Percentiles rank a stretch among this genome's conserved stretches.
Conservation (phyloP, 2,888 invertebrate species). For the Himalopsyche japonica region DNA sequence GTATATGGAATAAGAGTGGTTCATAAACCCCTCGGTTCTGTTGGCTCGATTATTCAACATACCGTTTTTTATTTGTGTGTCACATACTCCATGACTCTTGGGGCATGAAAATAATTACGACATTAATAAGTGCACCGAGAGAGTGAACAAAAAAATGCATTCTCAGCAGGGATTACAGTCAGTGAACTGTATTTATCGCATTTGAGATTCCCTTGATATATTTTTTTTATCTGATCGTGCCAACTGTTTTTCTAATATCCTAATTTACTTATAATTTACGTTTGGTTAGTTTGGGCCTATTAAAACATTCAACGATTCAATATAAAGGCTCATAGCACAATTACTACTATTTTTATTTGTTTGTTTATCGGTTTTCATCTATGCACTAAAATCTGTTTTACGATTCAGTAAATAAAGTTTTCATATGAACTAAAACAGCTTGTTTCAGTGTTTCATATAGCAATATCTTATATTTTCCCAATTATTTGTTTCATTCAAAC, state of each 20-base stretch:
- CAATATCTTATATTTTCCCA: too few species aligned
- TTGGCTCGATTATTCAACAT: conserved; percentile 1
- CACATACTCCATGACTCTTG: conserved; percentile 21
- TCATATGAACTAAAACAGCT: not conserved
- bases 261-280: not conserved
- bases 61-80: conserved; percentile 12
- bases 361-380: not conserved
- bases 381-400: not conserved
- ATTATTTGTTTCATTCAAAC: too few species aligned
- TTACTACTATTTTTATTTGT: not conserved
- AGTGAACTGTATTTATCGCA: not conserved
- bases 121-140: conserved; percentile 7
- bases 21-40: conserved; percentile 5
- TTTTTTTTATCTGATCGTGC: conserved; percentile 5
- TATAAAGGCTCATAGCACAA: not conserved
- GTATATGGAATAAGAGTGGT: not conserved
- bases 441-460: not conserved
- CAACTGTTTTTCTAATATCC: not conserved
- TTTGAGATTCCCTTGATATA: not conserved
- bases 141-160: not conserved
- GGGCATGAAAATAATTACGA: conserved; percentile 37
- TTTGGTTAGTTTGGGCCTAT: not conserved
- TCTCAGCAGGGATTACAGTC: not conserved
- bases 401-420: not conserved
- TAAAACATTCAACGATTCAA: not conserved